Evolutionary conservation across 2,113 vertebrate genomes (phyloP), one percentile per base, ranked within the genome.

Genomic region (Lepidothrix coronata): DNA sequence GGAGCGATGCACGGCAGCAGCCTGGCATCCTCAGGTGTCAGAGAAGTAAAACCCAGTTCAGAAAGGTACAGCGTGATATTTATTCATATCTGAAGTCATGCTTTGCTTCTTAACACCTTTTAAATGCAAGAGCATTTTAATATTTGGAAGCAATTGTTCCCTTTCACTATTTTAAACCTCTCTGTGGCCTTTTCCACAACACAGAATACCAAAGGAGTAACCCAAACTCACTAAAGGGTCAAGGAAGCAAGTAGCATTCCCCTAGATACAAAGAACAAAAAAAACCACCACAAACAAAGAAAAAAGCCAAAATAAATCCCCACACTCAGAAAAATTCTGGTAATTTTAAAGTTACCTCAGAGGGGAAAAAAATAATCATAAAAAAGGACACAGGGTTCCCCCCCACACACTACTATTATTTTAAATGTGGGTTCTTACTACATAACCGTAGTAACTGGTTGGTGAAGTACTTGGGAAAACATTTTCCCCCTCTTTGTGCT

Each of bases 261-360:
- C 68, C 67, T 33, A 63, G 12, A 44, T 15, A 51, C 3, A 52
- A 49, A 62, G 41, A 75, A 3, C 12, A 12, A 61, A 27, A 3
- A 4, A 25, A 19, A 6, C n/a, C n/a, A 12, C n/a, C 24, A 31
- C 27, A 15, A 28, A 6, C 0, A 0, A 58, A 44, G 27, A 41
- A 72, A 62, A 59, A 43, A 12, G 16, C 31, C 52, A 66, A 22
- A 77, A 66, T 23, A 43, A 28, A 70, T 10, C 30, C 30, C 13
- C 52, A 39, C 54, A 0, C 10, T 4, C 3, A 63, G n/a, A 61
- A 75, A 52, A 62, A 12, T 74, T 55, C 28, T 37, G 20, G 25
- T 21, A 5, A 6, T 63, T 87, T 54, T 20, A 3, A 76, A 76
- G 23, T 80, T 7, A 66, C 23, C 72, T 73, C n/a, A 63, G 44